phyloP scores from a whole-genome alignment of 2,888 invertebrate genomes.

The Tetropium fuscum region DNA sequence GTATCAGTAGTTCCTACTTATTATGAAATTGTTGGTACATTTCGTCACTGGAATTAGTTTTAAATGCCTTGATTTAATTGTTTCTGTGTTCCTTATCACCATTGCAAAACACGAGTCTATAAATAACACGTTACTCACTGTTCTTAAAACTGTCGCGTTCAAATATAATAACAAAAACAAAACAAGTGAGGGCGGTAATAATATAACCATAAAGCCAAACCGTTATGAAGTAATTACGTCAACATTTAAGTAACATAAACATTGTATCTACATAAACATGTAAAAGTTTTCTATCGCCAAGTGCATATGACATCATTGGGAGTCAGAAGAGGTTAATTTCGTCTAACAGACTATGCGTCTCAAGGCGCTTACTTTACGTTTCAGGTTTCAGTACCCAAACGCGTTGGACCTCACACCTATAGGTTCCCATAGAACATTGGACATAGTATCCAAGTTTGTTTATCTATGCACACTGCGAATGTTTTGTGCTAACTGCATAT shows the following conservation, averaged over 20 bases:
- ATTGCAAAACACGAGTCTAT: slow-evolving; percentile 4
- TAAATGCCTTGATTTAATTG: not conserved
- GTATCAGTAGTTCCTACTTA: too few relatives aligned
- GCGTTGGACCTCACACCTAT: slow-evolving; percentile 30
- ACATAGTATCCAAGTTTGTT: slow-evolving; percentile 19
- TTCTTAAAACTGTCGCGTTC: slow-evolving; percentile 7
- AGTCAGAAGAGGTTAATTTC: slow-evolving; percentile 46
- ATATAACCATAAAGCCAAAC: slow-evolving; percentile 7
- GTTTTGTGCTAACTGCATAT: too few relatives aligned
- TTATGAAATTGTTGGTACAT: too few relatives aligned
- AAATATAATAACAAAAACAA: slow-evolving; percentile 1
- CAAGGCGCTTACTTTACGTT: slow-evolving; percentile 46
- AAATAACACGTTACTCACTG: slow-evolving; percentile 15
- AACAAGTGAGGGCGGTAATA: slow-evolving; percentile 9
- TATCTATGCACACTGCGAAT: slow-evolving; percentile 18
- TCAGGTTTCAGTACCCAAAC: slow-evolving; percentile 37
- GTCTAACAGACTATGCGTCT: slow-evolving; percentile 42
- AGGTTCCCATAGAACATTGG: slow-evolving; percentile 29
- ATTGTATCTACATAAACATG: slow-evolving; percentile 27
- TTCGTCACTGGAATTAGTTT: too few relatives aligned
- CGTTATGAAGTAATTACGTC: slow-evolving; percentile 25
- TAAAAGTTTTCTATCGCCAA: slow-evolving; percentile 26
- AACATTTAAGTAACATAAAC: too few relatives aligned
- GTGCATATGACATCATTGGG: slow-evolving; percentile 36
- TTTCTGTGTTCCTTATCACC: not conserved